These are phyloP conservation scores for Carterocephalus palaemon DNA, from an alignment of 2,888 invertebrate genomes.

Conservation along the genomic window DNA sequence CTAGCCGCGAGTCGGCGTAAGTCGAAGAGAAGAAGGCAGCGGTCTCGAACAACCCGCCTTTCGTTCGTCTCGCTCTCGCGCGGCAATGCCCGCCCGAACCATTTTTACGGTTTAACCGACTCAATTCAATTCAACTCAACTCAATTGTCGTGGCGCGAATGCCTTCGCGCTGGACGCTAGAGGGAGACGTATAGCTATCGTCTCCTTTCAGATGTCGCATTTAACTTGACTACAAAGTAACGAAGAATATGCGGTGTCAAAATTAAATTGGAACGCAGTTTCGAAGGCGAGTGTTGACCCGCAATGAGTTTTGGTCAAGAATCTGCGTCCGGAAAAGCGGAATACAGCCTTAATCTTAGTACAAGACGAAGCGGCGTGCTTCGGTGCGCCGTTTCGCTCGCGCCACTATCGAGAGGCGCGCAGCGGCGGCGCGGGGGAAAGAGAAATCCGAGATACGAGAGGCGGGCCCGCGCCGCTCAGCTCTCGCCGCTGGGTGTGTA, in stretches of 20 bases:
- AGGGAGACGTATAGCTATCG: constrained; percentile 69
- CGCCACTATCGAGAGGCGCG: constrained; percentile 71
- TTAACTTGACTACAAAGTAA: constrained; percentile 20
- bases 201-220: constrained; percentile 47
- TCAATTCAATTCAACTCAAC: constrained; percentile 79
- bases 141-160: constrained; percentile 77
- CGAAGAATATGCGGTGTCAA: constrained; percentile 5
- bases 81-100: constrained; percentile 70
- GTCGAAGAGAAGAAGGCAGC: constrained; percentile 78
- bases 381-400: constrained; percentile 62
- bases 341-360: constrained; percentile 75
- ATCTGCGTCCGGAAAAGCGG: constrained; percentile 62
- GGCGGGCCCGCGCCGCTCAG: constrained; percentile 68
- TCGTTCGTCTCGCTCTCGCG: constrained; percentile 75
- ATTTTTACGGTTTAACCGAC: constrained; percentile 78
- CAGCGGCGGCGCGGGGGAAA: constrained; percentile 46
- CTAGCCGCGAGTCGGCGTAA: constrained; percentile 74
- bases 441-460: constrained; percentile 64
- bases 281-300: constrained; percentile 41
- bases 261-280: constrained; percentile 17
- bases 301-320: constrained; percentile 57
- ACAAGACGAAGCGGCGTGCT: constrained; percentile 66
- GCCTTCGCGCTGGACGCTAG: constrained; percentile 75
- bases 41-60: constrained; percentile 76
- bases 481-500: constrained; percentile 73